These are phyloP conservation scores for Noctuana brunneofusca DNA, from an alignment of 2,888 invertebrate species.

Conservation along the genomic window DNA sequence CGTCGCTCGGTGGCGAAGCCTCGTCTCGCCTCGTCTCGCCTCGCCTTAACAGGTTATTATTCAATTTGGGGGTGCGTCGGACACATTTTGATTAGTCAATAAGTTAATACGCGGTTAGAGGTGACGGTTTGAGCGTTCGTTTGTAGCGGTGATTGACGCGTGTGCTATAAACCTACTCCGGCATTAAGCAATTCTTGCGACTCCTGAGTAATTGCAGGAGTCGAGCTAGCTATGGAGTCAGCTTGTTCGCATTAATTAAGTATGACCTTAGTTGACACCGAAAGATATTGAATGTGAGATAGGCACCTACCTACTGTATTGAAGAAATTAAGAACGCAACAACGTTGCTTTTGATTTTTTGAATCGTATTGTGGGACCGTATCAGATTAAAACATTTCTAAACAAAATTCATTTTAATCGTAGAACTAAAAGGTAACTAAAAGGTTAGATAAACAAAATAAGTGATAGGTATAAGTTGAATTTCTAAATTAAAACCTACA, in stretches of 20 bases:
- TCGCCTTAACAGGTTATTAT: conserved; percentile 76
- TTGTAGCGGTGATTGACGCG: conserved; percentile 44
- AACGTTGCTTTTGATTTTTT: too few relatives aligned
- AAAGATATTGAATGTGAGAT: not conserved
- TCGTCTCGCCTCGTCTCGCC: conserved; percentile 42
- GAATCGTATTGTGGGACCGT: too few relatives aligned
- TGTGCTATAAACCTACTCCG: conserved; percentile 36
- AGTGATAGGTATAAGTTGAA: too few relatives aligned
- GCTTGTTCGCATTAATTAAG: not conserved
- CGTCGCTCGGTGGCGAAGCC: conserved; percentile 48
- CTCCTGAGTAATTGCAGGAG: conserved; percentile 11
- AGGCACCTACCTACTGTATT: too few relatives aligned
- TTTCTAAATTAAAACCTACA: too few relatives aligned
- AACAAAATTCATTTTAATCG: too few relatives aligned
- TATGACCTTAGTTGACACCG: not conserved
- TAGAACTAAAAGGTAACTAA: too few relatives aligned
- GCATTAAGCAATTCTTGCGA: conserved; percentile 25
- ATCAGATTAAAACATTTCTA: too few relatives aligned
- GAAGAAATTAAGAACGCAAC: too few relatives aligned
- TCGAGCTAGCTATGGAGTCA: not conserved
- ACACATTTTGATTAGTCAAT: conserved; percentile 75
- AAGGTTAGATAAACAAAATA: too few relatives aligned
- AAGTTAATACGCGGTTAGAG: conserved; percentile 67
- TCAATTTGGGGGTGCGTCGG: conserved; percentile 73
- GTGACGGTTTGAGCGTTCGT: conserved; percentile 48